A percentile compares a stretch with the other conserved stretches of the same genome.
phyloP scores from a whole-genome alignment of 2,888 invertebrate species.

The Limnephilus marmoratus region DNA sequence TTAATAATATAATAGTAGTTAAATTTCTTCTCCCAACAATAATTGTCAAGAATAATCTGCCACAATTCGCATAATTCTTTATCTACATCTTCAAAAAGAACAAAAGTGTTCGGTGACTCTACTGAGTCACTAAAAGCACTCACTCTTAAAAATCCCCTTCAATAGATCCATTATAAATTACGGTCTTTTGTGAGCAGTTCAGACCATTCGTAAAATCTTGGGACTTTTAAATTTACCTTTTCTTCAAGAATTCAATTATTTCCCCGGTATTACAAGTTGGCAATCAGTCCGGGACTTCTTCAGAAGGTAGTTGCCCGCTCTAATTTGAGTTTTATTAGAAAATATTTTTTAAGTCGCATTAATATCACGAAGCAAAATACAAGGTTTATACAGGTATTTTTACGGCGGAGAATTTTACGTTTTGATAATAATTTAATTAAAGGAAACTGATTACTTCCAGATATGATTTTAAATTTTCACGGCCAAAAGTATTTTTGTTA shows the following conservation, averaged over 20 bases:
- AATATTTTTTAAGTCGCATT: neutral
- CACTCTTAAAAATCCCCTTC: conserved; percentile 21
- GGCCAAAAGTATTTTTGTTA: no score
- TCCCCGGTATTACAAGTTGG: neutral
- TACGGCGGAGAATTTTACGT: neutral
- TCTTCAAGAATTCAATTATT: conserved; percentile 15
- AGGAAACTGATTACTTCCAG: no score
- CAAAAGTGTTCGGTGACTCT: conserved; percentile 17
- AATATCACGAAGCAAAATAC: neutral
- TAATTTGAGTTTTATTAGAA: neutral
- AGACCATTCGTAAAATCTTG: conserved; percentile 29
- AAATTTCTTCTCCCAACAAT: neutral
- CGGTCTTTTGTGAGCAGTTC: conserved; percentile 27
- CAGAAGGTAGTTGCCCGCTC: neutral
- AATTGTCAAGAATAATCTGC: neutral
- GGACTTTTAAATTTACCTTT: conserved; percentile 17
- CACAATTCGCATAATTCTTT: neutral
- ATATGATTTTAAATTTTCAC: no score
- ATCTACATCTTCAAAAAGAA: conserved; percentile 14
- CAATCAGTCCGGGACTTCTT: neutral
- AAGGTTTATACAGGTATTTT: neutral
- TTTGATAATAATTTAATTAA: neutral
- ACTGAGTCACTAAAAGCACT: neutral
- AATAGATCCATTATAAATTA: conserved; percentile 57
- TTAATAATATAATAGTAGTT: no score